Conservation (phyloP, 2,888 invertebrate genomes). For the Drosophila neutralis region DNA sequence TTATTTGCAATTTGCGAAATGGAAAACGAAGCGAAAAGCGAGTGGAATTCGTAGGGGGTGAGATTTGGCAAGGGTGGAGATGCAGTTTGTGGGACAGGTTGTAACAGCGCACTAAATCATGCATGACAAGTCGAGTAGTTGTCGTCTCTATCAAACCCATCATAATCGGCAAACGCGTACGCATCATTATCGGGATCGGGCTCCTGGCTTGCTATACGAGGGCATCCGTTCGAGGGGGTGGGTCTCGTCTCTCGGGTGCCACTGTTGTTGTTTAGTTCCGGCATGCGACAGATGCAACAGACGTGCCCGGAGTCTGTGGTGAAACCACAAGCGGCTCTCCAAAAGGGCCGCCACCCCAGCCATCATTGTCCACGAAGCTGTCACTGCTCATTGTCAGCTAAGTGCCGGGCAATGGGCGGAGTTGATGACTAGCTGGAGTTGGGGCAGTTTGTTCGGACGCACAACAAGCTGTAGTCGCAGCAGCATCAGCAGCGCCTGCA, state of each 20-base stretch:
- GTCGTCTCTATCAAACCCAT: slow-evolving; percentile 77
- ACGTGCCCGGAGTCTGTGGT: slow-evolving; percentile 58
- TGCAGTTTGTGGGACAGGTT: slow-evolving; percentile 27
- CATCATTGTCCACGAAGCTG: slow-evolving; percentile 51
- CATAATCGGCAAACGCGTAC: slow-evolving; percentile 72
- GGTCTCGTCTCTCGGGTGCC: slow-evolving; percentile 43
- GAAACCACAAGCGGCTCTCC: slow-evolving; percentile 71
- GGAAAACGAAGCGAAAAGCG: slow-evolving; percentile 47
- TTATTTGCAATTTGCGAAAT: slow-evolving; percentile 80
- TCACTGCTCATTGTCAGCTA: slow-evolving; percentile 78
- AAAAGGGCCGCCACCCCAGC: slow-evolving; percentile 29
- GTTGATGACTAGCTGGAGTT: slow-evolving; percentile 17
- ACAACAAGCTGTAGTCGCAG: slow-evolving; percentile 45
- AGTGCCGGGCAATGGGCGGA: slow-evolving; percentile 61
- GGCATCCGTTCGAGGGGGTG: slow-evolving; percentile 14
- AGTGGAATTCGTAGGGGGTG: slow-evolving; percentile 1
- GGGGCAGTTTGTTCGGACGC: slow-evolving; percentile 26
- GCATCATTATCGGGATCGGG: slow-evolving; percentile 70
- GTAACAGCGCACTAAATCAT: slow-evolving; percentile 69
- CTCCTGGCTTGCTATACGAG: slow-evolving; percentile 6
- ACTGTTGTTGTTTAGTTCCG: slow-evolving; percentile 75
- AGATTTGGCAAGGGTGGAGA: slow-evolving; percentile 4
- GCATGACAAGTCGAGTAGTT: slow-evolving; percentile 80
- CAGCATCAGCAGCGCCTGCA: slow-evolving; percentile 24
- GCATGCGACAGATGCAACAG: slow-evolving; percentile 75